Evolutionary conservation across 2,797 vertebrate species (phyloP), one percentile per base, ranked within the genome.

Genomic region (Hoplostethus mediterraneus): DNA sequence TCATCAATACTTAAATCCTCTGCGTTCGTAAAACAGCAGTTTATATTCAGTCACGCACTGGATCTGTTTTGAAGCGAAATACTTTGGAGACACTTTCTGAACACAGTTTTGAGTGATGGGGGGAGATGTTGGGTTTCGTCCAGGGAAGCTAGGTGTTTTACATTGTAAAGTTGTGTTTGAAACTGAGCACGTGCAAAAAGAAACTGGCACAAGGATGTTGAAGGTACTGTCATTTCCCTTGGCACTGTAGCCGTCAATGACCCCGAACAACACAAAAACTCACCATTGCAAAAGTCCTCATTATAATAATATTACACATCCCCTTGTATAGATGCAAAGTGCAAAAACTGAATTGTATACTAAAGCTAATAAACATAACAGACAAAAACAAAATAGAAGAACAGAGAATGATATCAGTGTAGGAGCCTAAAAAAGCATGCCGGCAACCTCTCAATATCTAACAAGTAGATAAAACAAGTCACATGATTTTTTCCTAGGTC

Each of bases 271-370:
- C 87, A 79, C 81, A 84, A 83, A 87, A 89, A 82, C 81, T 85
- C 77, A 83, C 83, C 88, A 90, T 90, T 92, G 88, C 89, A 91
- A 91, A 90, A 88, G 83, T 91, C 89, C 90, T 93, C 87, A 85
- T 90, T 85, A 85, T 93, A 95, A 95, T 95, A 97, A 96, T 96
- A 96, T 96, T 97, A 97, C 95, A 98, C 96, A 96, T 96, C 95
- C 96, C 96, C 95, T 95, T 94, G 93, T 96, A 96, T 96, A 96
- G 95, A 96, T 96, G 96, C 96, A 96, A 98, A 98, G 97, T 98
- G 97, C 97, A 97, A 95, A 94, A 96, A 96, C 95, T 94, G 95
- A 94, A 94, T 95, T 95, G 94, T 95, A 95, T 95, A 96, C 94
- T 94, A 95, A 95, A 96, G 96, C 93, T 95, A 87, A 95, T 93